phyloP scores from a whole-genome alignment of 2,888 invertebrate genomes.

The Eristalis pertinax region DNA sequence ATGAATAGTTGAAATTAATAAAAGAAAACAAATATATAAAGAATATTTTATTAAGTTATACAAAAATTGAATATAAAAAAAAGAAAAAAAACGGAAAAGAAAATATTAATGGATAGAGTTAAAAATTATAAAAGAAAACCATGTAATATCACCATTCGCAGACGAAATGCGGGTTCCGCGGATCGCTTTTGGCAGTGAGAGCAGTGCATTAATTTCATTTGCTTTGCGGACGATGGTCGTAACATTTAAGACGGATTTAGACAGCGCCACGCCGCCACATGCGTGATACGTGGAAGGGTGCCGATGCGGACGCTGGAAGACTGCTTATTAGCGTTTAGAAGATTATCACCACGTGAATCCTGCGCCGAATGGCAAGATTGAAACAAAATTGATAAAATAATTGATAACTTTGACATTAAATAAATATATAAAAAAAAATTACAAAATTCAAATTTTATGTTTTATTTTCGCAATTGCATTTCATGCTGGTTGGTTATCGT shows the following conservation, averaged over 20 bases:
- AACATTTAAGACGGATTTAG: not conserved
- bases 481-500: no score
- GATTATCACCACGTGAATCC: slow-evolving; percentile 43
- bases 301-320: not conserved
- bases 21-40: slow-evolving; percentile 26
- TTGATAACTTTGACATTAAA: slow-evolving; percentile 54
- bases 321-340: slow-evolving; percentile 1
- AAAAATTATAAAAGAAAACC: slow-evolving; percentile 12
- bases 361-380: slow-evolving; percentile 51
- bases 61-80: slow-evolving; percentile 30
- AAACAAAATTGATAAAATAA: slow-evolving; percentile 12
- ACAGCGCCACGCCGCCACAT: not conserved
- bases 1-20: slow-evolving; percentile 68
- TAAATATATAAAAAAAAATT: slow-evolving; percentile 58
- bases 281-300: not conserved
- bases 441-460: not conserved
- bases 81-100: slow-evolving; percentile 20
- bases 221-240: not conserved
- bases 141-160: not conserved
- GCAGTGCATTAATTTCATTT: not conserved
- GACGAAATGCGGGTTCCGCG: not conserved
- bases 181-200: not conserved
- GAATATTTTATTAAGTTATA: slow-evolving; percentile 43
- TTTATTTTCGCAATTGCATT: not conserved
- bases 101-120: not conserved